phyloP scores from a whole-genome alignment of 2,888 invertebrate genomes.

The Eupeodes luniger region DNA sequence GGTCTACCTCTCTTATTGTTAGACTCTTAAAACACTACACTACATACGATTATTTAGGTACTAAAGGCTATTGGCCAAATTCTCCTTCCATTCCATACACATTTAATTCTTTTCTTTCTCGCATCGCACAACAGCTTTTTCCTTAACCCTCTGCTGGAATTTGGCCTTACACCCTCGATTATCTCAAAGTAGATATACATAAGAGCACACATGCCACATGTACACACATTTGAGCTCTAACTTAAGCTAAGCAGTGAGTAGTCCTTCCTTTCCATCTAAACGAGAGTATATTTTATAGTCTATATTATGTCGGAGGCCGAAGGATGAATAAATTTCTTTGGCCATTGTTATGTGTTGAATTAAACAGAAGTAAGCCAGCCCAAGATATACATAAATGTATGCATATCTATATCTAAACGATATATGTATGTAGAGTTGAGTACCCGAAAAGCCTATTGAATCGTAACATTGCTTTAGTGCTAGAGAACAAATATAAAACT shows the following conservation, averaged over 20 bases:
- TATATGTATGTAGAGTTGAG: not conserved
- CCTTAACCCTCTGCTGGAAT: constrained; percentile 38
- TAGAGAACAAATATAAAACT: constrained; percentile 42
- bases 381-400: not conserved
- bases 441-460: constrained; percentile 61
- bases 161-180: constrained; percentile 43
- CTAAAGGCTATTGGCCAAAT: not conserved
- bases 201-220: constrained; percentile 45
- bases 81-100: not conserved
- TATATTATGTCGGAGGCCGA: constrained; percentile 14
- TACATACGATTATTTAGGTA: not conserved
- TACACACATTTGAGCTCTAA: constrained; percentile 19
- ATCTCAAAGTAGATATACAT: constrained; percentile 41
- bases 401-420: no score
- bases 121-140: constrained; percentile 28
- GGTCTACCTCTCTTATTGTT: no score
- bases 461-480: constrained; percentile 55
- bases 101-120: constrained; percentile 12
- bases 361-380: constrained; percentile 52
- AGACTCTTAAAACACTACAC: no score
- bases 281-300: not conserved
- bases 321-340: constrained; percentile 48
- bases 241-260: constrained; percentile 1
- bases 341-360: constrained; percentile 63
- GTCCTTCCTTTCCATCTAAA: constrained; percentile 18